Base-by-base conservation (phyloP, 2,888 invertebrate genomes). In the Nyleta sp. region DNA sequence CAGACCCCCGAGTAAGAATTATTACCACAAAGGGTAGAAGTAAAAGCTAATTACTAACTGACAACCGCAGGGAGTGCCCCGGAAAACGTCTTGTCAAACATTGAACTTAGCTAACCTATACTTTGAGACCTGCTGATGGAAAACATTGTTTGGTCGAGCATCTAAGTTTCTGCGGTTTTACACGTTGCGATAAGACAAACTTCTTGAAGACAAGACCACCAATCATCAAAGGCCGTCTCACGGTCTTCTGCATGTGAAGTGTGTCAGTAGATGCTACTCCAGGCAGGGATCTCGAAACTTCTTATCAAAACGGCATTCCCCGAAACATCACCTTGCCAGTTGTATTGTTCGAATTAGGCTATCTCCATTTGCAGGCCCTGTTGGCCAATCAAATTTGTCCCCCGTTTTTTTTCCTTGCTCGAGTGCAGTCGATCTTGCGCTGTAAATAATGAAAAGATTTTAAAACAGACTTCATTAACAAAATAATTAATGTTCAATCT, bases 11-110 rank as follows among this genome's bases (percentile, higher is more conserved):
- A 57, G 73, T 65, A 76, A 73, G 80, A 81, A 76, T 81, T 82
- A 81, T 82, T 68, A 77, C 81, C 78, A 73, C 75, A 71, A 62
- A 74, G 59, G 64, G 71, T 68, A 73, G 77, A 80, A 81, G 78
- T 81, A 71, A 77, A 78, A 81, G 83, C 83, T 84, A 84, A 84
- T 85, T 84, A 85, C 80, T 72, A 82, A 83, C 82, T 83, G 82
- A 84, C 85, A 83, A 80, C 78, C 77, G 71, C 82, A 84, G 80
- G 76, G 81, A 65, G 71, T 79, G 80, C 81, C 80, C 65, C 73
- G 73, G 80, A 82, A 81, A 83, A 82, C 78, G 81, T 83, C 84
- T 83, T 78, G 83, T 83, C 82, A 83, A 83, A 84, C 78, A 74
- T 48, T 77, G 73, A 83, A 83, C 74, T 81, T 82, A 72, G 74